Evolutionary conservation across 92 coral and sea anemone genomes (phyloP).

Genomic region (Phenganax stokvisi): DNA sequence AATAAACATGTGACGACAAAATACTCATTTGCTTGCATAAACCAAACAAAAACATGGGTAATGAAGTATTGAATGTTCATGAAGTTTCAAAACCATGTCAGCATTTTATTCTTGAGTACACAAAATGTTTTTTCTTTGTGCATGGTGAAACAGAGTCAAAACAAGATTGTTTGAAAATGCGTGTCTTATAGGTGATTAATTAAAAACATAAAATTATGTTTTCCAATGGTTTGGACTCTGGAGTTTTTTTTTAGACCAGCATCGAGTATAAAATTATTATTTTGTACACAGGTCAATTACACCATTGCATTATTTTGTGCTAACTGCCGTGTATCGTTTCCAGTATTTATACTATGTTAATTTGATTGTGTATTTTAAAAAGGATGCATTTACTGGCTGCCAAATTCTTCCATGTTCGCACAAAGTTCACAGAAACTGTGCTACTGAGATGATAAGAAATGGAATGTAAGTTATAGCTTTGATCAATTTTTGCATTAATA

Average conservation of each 20-base stretch:
- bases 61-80: too few species aligned
- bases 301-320: not conserved
- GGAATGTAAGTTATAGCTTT: constrained; percentile 14
- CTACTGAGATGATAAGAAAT: constrained; percentile 57
- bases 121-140: too few species aligned
- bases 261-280: too few species aligned
- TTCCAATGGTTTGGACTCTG: not conserved
- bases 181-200: not conserved
- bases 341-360: not conserved
- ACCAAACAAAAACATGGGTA: too few species aligned
- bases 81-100: too few species aligned
- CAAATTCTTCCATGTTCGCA: constrained; percentile 76
- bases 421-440: constrained; percentile 74
- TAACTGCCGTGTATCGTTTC: not conserved
- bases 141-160: too few species aligned
- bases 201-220: not conserved
- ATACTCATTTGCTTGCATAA: too few species aligned
- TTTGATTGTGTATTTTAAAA: not conserved
- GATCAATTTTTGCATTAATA: too few species aligned
- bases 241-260: too few species aligned
- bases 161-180: not conserved
- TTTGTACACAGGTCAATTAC: too few species aligned
- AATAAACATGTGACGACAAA: too few species aligned
- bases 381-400: constrained; percentile 89
- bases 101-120: too few species aligned